Evolutionary conservation across 37 sponge, comb jelly and placozoan species (phyloP), one percentile per base, ranked within the genome.

Genomic region (Tethya wilhelma): DNA sequence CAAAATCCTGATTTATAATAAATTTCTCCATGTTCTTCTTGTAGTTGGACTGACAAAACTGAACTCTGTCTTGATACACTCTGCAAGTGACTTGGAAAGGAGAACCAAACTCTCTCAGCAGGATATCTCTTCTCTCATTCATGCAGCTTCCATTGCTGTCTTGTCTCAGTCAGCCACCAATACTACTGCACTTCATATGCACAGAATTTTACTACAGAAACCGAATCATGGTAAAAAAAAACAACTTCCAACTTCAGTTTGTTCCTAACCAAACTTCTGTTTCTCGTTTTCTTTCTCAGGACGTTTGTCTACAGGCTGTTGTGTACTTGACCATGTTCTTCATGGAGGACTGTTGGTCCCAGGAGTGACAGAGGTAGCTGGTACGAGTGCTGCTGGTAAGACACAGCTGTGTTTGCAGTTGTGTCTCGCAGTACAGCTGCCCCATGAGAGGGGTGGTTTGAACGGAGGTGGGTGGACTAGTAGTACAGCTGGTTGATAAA

Each of bases 331-430:
- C 75, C 1, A 53, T 0, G 28, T 42, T 7, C 82, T 97, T 26
- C 49, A 84, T 9, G 98, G 98, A n/a, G 98, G 98, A 2, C 41
- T 95, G 38, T 66, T 91, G 49, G 73, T 84, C 14, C 88, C 84
- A 2, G 86, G 93, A 25, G 36, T 97, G 39, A 92, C 84, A 20
- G 98, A 97, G 69, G 66, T 97, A 38, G 87, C 90, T 4, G 98
- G 98, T 17, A 84, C 56, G 33, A 97, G 98, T 81, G 92, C 87
- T 32, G 88, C 93, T 29, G 98, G 98, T 2, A 97, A 97, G 63
- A 95, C 98, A 2, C 98, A 97, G 78, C 60, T 97, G 11, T 91
- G 98, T 55, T 58, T 97, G 44, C 98, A 97, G 87, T 86, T 97
- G 14, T 82, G 89, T 68, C 78, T 97, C 70, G 77, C 71, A 71